These are phyloP conservation scores for Glaucomys volans DNA, from an alignment of 2,113 vertebrate genomes.

Conservation along the genomic window DNA sequence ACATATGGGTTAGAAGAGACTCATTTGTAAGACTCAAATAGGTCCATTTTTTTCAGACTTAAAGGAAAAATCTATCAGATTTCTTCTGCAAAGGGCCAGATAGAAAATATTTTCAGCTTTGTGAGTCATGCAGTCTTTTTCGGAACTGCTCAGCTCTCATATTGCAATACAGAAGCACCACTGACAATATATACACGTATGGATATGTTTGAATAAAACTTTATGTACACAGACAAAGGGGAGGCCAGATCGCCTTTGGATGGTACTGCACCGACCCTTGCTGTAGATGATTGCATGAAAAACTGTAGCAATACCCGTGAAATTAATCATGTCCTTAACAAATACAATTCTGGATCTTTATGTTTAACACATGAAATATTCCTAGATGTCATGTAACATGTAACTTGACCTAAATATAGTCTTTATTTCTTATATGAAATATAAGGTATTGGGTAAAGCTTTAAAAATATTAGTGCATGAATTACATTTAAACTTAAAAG, in stretches of 20 bases:
- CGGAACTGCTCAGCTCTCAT: background rate
- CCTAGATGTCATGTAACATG: background rate
- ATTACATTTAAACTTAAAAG: constrained; percentile 54
- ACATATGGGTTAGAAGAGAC: background rate
- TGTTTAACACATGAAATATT: constrained; percentile 5
- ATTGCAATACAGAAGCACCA: background rate
- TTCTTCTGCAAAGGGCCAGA: background rate
- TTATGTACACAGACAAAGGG: background rate
- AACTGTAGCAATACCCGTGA: background rate
- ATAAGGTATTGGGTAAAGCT: background rate
- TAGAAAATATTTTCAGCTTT: constrained; percentile 33
- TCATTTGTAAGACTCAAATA: background rate
- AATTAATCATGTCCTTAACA: constrained; percentile 39
- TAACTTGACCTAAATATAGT: constrained; percentile 47
- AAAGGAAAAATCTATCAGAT: background rate
- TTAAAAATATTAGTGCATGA: constrained; percentile 13
- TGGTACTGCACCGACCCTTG: background rate
- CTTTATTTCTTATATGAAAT: constrained; percentile 57
- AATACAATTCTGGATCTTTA: constrained; percentile 22
- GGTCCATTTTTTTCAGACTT: background rate
- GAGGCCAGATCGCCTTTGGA: background rate
- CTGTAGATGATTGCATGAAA: background rate
- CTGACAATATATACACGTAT: background rate
- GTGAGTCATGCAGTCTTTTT: background rate
- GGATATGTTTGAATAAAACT: background rate